Percentiles rank a stretch among this genome's conserved stretches.
These are phyloP conservation scores for Onychomys leucogaster DNA, from an alignment of 2,797 vertebrate genomes.

Conservation along the genomic window DNA sequence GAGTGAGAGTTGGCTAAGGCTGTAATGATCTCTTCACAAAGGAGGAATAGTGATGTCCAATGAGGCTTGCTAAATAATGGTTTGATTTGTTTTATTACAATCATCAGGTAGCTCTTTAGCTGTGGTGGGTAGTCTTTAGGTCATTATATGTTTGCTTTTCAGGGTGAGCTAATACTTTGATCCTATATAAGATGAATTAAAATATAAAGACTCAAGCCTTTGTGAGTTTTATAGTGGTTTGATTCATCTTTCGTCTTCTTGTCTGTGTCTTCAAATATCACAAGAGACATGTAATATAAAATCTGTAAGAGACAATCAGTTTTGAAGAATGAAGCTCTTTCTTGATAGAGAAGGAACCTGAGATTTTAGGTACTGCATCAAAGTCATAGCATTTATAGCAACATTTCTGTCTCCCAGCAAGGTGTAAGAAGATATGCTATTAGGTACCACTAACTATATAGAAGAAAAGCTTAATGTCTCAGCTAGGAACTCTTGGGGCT, in stretches of 20 bases:
- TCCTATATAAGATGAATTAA: background rate
- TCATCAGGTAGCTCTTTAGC: fast-evolving
- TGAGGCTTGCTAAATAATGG: background rate
- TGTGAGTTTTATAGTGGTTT: background rate
- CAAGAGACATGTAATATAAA: background rate
- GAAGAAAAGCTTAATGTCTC: background rate
- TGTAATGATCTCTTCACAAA: background rate
- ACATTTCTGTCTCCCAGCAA: background rate
- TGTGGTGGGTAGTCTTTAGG: background rate
- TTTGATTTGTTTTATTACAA: background rate
- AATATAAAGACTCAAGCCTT: background rate
- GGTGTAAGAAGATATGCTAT: background rate
- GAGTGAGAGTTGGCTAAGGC: background rate
- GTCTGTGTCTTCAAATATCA: background rate
- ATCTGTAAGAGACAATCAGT: background rate
- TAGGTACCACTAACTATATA: background rate
- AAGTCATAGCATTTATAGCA: background rate
- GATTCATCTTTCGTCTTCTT: background rate
- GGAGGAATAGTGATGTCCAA: background rate
- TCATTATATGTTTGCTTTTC: background rate
- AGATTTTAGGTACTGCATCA: background rate
- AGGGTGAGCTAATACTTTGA: background rate
- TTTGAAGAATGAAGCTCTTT: background rate
- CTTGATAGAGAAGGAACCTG: background rate
- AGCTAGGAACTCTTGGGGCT: background rate